Evolutionary conservation across 2,888 invertebrate species (phyloP).

Genomic region (Eledona agricola): DNA sequence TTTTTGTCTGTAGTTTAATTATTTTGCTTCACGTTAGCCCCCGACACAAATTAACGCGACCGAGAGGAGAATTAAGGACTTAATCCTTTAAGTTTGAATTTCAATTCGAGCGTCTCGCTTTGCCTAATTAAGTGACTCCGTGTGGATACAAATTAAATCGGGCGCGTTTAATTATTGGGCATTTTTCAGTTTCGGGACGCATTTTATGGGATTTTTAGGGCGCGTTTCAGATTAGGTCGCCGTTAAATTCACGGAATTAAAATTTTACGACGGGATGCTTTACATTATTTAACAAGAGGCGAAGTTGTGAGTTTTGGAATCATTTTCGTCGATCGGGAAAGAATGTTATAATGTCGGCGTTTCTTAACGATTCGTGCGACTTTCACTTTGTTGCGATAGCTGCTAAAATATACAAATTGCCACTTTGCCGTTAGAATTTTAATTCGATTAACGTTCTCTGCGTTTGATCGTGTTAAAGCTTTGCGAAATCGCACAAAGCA

Average conservation of each 20-base stretch:
- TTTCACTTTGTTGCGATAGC: no score
- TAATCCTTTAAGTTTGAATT: slow-evolving; percentile 51
- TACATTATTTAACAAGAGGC: slow-evolving; percentile 9
- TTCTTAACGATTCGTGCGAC: no score
- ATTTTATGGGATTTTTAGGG: slow-evolving; percentile 23
- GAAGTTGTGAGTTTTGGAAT: slow-evolving; percentile 3
- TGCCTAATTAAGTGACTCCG: slow-evolving; percentile 34
- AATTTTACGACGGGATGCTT: slow-evolving; percentile 12
- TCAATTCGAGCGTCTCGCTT: slow-evolving; percentile 9
- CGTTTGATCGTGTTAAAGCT: no score
- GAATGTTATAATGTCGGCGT: no score
- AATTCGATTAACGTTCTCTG: no score
- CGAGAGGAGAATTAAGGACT: slow-evolving; percentile 52
- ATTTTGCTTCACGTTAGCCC: slow-evolving; percentile 49
- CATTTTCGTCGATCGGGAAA: neutral
- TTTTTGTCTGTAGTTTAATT: slow-evolving; percentile 39
- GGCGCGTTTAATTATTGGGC: slow-evolving; percentile 26
- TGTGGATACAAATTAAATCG: slow-evolving; percentile 36
- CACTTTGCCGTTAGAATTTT: no score
- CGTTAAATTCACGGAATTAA: slow-evolving; percentile 29
- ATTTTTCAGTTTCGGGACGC: slow-evolving; percentile 21
- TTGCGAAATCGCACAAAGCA: no score
- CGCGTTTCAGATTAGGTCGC: slow-evolving; percentile 23
- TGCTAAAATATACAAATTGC: no score
- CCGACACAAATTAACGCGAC: slow-evolving; percentile 53